A percentile compares a stretch with the other conserved stretches of the same genome.
phyloP scores from a whole-genome alignment of 2,113 vertebrate species.

The Equus przewalskii region DNA sequence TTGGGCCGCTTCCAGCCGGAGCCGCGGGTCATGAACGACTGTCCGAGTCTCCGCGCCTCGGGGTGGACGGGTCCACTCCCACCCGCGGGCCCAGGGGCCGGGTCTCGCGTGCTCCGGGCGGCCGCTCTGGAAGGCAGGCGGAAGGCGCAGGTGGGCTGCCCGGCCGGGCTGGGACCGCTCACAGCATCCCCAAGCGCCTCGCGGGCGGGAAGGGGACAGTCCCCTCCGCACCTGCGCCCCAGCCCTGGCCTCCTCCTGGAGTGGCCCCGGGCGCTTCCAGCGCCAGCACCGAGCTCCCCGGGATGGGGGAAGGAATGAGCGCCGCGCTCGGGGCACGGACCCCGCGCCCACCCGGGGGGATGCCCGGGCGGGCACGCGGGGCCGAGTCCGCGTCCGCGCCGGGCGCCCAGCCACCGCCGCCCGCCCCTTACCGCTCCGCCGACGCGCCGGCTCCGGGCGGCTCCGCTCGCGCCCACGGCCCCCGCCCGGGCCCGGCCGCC shows the following conservation, averaged over 20 bases:
- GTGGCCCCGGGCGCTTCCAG: neutral
- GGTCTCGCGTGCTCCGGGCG: too few relatives aligned
- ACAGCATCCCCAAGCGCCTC: slow-evolving; percentile 36
- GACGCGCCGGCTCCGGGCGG: too few relatives aligned
- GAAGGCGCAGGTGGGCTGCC: neutral
- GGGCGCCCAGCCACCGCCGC: too few relatives aligned
- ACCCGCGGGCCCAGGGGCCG: neutral
- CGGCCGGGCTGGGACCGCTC: neutral
- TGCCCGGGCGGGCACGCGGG: slow-evolving; percentile 14
- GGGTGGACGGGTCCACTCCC: neutral
- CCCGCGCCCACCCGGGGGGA: neutral
- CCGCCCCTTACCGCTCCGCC: too few relatives aligned
- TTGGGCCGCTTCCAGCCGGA: neutral
- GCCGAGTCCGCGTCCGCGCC: slow-evolving; percentile 13
- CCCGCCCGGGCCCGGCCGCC: too few relatives aligned
- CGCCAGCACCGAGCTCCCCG: neutral
- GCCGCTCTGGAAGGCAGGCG: too few relatives aligned
- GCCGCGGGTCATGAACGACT: neutral
- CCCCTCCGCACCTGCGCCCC: slow-evolving; percentile 52
- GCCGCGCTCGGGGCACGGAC: neutral
- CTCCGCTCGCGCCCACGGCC: too few relatives aligned
- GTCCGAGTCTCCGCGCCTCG: neutral
- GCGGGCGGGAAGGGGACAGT: neutral
- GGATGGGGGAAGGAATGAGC: slow-evolving; percentile 61
- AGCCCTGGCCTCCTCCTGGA: slow-evolving; percentile 5